Evolutionary conservation across 2,888 invertebrate species (phyloP).

Genomic region (Microplitis deprimator): DNA sequence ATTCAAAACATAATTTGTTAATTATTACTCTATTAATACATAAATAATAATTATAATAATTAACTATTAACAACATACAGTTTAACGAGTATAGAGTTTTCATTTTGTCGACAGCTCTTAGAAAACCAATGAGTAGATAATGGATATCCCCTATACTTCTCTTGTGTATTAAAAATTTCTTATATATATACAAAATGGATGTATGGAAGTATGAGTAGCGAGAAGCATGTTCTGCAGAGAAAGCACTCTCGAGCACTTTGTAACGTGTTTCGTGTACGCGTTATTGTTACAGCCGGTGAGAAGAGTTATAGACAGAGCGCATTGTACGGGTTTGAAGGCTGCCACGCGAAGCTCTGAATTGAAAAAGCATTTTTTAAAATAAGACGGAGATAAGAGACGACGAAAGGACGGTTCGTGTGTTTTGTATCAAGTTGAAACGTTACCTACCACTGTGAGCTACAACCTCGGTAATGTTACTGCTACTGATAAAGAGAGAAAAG

Average conservation of each 20-base stretch:
- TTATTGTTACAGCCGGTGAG: conserved; percentile 11
- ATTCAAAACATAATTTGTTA: too few species aligned
- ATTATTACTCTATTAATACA: too few species aligned
- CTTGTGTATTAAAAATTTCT: background rate
- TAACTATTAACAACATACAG: too few species aligned
- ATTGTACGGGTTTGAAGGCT: conserved; percentile 12
- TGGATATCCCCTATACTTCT: too few species aligned
- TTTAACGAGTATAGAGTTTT: too few species aligned
- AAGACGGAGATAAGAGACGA: conserved; percentile 16
- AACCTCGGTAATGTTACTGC: background rate
- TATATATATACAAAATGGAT: background rate
- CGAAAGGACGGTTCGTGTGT: background rate
- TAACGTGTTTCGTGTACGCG: conserved; percentile 15
- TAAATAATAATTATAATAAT: too few species aligned
- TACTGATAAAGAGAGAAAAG: background rate
- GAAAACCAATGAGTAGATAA: too few species aligned
- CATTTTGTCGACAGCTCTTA: too few species aligned
- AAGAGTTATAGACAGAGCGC: conserved; percentile 8
- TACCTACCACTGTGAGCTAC: too few species aligned
- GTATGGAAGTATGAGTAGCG: background rate
- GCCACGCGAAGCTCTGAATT: background rate
- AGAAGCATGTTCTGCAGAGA: background rate
- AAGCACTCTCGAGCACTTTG: conserved; percentile 15
- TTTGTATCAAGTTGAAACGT: background rate
- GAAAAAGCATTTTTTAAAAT: background rate